Conservation (phyloP, 2,888 invertebrate genomes). For the Ptilodon capucinus region DNA sequence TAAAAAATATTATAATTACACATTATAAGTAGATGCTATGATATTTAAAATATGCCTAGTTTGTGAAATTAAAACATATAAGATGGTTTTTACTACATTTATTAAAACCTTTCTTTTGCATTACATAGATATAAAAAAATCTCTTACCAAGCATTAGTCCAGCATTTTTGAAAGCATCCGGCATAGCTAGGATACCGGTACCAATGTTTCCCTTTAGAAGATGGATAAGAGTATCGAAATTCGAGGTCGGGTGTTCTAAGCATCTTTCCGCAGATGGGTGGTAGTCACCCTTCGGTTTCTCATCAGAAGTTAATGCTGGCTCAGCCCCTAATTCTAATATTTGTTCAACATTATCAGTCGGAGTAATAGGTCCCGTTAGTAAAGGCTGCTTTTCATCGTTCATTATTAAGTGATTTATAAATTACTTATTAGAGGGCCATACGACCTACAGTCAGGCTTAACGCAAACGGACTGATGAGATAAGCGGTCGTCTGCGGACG, state of each 20-base stretch:
- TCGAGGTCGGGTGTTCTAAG: slow-evolving; percentile 91
- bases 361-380: slow-evolving; percentile 71
- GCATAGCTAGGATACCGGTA: slow-evolving; percentile 98
- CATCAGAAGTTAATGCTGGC: slow-evolving; percentile 49
- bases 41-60: too few species aligned
- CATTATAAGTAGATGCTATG: too few species aligned
- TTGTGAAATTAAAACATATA: too few species aligned
- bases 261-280: slow-evolving; percentile 86
- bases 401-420: slow-evolving; percentile 58
- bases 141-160: slow-evolving; percentile 90
- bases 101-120: too few species aligned
- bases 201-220: slow-evolving; percentile 90
- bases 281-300: slow-evolving; percentile 59
- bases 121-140: not conserved
- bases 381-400: slow-evolving; percentile 88
- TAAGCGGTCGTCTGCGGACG: not conserved
- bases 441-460: slow-evolving; percentile 23
- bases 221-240: slow-evolving; percentile 89
- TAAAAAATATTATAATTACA: too few species aligned
- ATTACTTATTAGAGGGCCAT: slow-evolving; percentile 14
- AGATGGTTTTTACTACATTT: too few species aligned
- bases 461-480: slow-evolving; percentile 16
- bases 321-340: slow-evolving; percentile 59
- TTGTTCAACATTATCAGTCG: slow-evolving; percentile 61
- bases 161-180: slow-evolving; percentile 95